Evolutionary conservation across 2,888 invertebrate genomes (phyloP).

Genomic region (Aquatica leii): DNA sequence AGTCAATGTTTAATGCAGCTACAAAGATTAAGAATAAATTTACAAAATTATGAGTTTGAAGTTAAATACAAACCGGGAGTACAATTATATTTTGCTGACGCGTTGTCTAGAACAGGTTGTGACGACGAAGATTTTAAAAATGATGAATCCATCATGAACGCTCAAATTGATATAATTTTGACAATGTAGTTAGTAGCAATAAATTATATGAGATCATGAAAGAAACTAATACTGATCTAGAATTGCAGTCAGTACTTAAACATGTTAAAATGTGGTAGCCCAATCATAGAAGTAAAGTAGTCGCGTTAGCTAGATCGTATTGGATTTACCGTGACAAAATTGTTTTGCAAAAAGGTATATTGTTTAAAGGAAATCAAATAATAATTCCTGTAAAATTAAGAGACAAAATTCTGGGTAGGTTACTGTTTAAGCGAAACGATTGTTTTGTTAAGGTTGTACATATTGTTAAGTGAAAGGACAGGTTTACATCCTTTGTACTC

Average conservation of each 20-base stretch:
- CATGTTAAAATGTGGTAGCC: neutral
- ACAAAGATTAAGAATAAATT: neutral
- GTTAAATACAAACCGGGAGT: neutral
- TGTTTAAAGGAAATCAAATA: neutral
- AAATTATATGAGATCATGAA: neutral
- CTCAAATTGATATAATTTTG: neutral
- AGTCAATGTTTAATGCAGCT: neutral
- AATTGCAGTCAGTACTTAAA: neutral
- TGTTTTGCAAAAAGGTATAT: neutral
- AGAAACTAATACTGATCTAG: neutral
- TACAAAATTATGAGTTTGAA: neutral
- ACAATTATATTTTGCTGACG: neutral
- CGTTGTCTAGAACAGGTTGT: neutral
- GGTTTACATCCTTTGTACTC: no score
- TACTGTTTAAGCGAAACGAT: no score
- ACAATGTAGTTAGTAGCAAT: neutral
- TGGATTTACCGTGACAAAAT: neutral
- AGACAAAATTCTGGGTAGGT: neutral
- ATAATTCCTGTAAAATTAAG: neutral
- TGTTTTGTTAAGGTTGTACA: no score
- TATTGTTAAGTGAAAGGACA: no score
- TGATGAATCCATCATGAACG: neutral
- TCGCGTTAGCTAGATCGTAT: neutral
- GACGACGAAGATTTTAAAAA: neutral
- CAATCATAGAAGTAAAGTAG: neutral